A percentile compares a stretch with the other conserved stretches of the same genome.
These are phyloP conservation scores for Ancistrus triradiatus DNA, from an alignment of 2,113 vertebrate species.

Conservation along the genomic window DNA sequence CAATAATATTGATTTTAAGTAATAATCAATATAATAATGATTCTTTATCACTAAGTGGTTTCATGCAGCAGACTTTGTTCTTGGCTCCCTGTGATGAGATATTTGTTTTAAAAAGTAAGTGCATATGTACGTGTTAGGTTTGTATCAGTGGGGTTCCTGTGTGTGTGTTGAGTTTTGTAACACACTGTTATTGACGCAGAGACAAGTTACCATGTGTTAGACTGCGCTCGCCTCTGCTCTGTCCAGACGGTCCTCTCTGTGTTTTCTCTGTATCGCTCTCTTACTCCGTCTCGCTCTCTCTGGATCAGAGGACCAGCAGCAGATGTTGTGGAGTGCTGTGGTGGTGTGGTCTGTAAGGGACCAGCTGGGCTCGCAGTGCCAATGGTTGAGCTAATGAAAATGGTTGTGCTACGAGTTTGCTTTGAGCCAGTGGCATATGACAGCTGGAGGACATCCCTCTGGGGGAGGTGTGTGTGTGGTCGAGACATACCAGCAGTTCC, in stretches of 20 bases:
- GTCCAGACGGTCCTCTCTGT: conserved; percentile 13
- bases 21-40: no score
- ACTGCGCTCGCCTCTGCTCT: conserved; percentile 5
- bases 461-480: conserved; percentile 44
- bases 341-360: conserved; percentile 61
- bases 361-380: conserved; percentile 69
- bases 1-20: no score
- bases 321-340: conserved; percentile 73
- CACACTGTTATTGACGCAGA: conserved; percentile 13
- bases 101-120: no score
- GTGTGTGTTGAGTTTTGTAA: background rate
- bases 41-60: no score
- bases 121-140: no score
- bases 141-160: no score
- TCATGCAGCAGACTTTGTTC: no score
- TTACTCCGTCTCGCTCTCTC: conserved; percentile 33
- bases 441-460: conserved; percentile 58
- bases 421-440: conserved; percentile 68
- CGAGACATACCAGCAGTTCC: conserved; percentile 45
- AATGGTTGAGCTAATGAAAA: conserved; percentile 73
- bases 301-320: conserved; percentile 68
- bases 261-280: conserved; percentile 36
- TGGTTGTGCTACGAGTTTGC: conserved; percentile 61
- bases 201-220: conserved; percentile 16
- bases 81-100: no score